A percentile compares a stretch with the other conserved stretches of the same genome.
Evolutionary conservation across 2,113 vertebrate genomes (phyloP).

Genomic region (Elephantulus edwardii): DNA sequence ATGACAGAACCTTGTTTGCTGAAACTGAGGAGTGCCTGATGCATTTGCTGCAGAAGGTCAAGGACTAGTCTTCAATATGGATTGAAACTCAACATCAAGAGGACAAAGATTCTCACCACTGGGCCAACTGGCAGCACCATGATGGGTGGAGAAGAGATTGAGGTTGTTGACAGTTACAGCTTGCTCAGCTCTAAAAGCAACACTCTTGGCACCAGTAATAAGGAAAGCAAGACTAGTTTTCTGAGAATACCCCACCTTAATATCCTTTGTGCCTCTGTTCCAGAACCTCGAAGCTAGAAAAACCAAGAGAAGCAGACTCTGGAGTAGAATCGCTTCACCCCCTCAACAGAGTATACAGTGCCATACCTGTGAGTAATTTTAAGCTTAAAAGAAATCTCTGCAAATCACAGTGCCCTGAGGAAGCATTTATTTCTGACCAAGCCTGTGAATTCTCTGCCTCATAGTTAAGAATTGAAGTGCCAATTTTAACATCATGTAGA

Average conservation of each 20-base stretch:
- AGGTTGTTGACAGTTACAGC: too few relatives aligned
- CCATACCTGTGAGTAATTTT: neutral
- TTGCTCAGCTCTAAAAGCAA: too few relatives aligned
- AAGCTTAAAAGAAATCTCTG: neutral
- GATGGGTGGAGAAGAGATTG: too few relatives aligned
- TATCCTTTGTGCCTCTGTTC: neutral
- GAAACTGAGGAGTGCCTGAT: too few relatives aligned
- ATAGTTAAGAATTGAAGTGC: neutral
- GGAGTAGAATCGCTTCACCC: neutral
- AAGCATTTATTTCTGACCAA: neutral
- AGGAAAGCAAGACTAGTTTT: too few relatives aligned
- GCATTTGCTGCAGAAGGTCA: too few relatives aligned
- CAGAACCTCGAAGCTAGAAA: neutral
- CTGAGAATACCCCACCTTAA: neutral
- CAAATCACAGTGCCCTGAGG: neutral
- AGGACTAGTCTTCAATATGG: too few relatives aligned
- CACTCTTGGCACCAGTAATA: too few relatives aligned
- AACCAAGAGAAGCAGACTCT: neutral
- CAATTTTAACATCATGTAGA: constrained; percentile 26
- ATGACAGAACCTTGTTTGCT: too few relatives aligned
- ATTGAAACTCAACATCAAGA: too few relatives aligned
- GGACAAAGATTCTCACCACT: too few relatives aligned
- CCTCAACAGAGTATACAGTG: neutral
- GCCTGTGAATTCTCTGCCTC: neutral
- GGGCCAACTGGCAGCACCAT: too few relatives aligned